Evolutionary conservation across 2,113 vertebrate species (phyloP).

Genomic region (Larimichthys polyactis): DNA sequence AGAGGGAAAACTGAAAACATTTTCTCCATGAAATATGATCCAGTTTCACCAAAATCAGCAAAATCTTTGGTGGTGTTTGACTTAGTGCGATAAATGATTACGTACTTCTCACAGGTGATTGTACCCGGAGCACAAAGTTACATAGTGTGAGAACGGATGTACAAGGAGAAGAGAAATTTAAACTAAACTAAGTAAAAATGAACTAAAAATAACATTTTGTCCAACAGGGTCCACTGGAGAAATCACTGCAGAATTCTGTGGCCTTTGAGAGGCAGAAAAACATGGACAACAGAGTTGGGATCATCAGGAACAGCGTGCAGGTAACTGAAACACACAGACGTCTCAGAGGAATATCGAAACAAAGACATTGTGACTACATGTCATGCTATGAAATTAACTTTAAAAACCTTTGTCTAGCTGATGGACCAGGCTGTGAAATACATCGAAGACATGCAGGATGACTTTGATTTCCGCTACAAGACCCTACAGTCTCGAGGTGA

Average conservation of each 20-base stretch:
- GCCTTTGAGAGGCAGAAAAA: slow-evolving; percentile 92
- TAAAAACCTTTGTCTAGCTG: slow-evolving; percentile 79
- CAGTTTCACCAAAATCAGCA: no score
- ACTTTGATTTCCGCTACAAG: slow-evolving; percentile 98
- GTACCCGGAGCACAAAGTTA: no score
- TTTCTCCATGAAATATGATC: no score
- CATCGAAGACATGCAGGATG: slow-evolving; percentile 96
- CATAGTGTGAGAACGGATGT: no score
- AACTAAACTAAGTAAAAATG: neutral
- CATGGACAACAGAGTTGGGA: slow-evolving; percentile 90
- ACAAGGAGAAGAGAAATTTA: neutral
- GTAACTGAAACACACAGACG: slow-evolving; percentile 68
- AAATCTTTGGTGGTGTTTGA: no score
- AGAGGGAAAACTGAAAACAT: no score
- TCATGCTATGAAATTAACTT: neutral
- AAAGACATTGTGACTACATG: neutral
- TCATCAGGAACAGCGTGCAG: slow-evolving; percentile 92
- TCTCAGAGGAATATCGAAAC: neutral
- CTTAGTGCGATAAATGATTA: no score
- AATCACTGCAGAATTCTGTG: slow-evolving; percentile 91
- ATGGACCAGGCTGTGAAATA: slow-evolving; percentile 96
- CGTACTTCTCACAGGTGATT: no score
- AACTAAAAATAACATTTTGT: neutral
- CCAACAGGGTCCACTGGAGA: slow-evolving; percentile 91
- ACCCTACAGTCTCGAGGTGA: slow-evolving; percentile 94